phyloP scores from a whole-genome alignment of 2,888 invertebrate species.

The Crocallis elinguaria region DNA sequence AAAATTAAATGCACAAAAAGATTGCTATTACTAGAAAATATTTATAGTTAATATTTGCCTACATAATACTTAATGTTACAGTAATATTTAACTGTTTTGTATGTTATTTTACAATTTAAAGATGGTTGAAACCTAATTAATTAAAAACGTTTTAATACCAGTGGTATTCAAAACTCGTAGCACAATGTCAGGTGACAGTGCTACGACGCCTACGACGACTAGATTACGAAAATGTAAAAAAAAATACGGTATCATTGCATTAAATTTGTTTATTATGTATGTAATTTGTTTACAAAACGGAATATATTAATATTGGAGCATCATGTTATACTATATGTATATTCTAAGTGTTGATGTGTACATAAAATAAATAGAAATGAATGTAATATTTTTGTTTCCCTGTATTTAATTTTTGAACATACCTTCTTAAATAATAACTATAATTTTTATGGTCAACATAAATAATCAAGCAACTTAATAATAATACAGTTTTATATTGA shows the following conservation, averaged over 20 bases:
- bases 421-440: conserved; percentile 33
- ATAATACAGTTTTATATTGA: conserved; percentile 21
- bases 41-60: background rate
- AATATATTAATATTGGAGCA: conserved; percentile 23
- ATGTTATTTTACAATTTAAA: background rate
- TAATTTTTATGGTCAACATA: conserved; percentile 17
- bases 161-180: conserved; percentile 6
- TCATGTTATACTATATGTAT: conserved; percentile 40
- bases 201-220: no score
- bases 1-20: conserved; percentile 10
- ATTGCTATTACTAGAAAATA: background rate
- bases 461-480: conserved; percentile 21
- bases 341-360: conserved; percentile 75
- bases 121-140: background rate
- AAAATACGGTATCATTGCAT: conserved; percentile 9
- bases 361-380: conserved; percentile 61
- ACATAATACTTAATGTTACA: background rate
- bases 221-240: background rate
- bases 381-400: conserved; percentile 50
- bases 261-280: conserved; percentile 18
- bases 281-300: conserved; percentile 21
- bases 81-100: background rate
- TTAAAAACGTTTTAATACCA: conserved; percentile 3
- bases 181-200: no score
- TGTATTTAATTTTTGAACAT: conserved; percentile 40